Conservation (phyloP, 2,797 vertebrate genomes). For the Jordanella pulchra region DNA sequence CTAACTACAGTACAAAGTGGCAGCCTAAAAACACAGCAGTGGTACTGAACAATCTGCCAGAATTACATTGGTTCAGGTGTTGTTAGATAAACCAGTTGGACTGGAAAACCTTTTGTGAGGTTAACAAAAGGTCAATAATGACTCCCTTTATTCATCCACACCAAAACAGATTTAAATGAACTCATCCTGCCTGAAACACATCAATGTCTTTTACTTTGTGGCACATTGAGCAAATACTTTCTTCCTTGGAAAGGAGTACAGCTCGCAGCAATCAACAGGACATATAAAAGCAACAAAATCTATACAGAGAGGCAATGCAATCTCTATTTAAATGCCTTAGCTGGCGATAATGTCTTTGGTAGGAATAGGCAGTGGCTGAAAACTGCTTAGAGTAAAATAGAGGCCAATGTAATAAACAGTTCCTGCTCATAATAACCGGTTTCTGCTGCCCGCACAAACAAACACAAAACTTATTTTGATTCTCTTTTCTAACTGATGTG, state of each 20-base stretch:
- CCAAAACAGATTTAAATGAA: conserved; percentile 41
- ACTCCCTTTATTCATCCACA: conserved; percentile 6
- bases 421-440: conserved; percentile 26
- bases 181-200: conserved; percentile 17
- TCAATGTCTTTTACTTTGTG: conserved; percentile 27
- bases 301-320: conserved; percentile 42
- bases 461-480: conserved; percentile 13
- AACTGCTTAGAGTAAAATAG: conserved; percentile 23
- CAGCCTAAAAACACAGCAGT: conserved; percentile 21
- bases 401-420: conserved; percentile 6
- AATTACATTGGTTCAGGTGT: conserved; percentile 2
- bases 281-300: conserved; percentile 39
- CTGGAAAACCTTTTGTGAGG: conserved; percentile 6
- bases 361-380: conserved; percentile 10
- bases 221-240: conserved; percentile 49
- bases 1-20: background rate
- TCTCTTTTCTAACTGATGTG: conserved; percentile 5
- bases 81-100: conserved; percentile 30
- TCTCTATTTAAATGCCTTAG: conserved; percentile 37
- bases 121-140: conserved; percentile 14
- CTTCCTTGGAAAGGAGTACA: conserved; percentile 37
- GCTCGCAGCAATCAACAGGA: conserved; percentile 51
- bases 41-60: conserved; percentile 18
- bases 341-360: conserved; percentile 34
- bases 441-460: background rate